Percentiles rank a stretch among this genome's conserved stretches.
phyloP scores from a whole-genome alignment of 2,797 vertebrate genomes.

The Sphenopsis melanotis region DNA sequence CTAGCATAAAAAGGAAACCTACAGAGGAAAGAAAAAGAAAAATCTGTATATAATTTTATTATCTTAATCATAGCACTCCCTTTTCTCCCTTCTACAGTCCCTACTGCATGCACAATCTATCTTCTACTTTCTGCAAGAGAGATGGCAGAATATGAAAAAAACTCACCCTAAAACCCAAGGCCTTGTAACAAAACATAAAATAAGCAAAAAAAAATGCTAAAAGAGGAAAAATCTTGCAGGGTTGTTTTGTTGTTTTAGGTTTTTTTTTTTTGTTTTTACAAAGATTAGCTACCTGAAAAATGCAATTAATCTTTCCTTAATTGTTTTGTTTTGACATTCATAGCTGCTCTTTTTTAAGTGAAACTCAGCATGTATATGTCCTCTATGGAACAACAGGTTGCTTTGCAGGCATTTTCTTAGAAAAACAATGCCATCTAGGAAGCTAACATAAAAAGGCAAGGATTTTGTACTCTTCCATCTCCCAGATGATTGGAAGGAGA shows the following conservation, averaged over 20 bases:
- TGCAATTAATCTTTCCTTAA: background rate
- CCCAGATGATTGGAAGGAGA: background rate
- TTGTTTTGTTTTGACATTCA: background rate
- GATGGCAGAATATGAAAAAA: background rate
- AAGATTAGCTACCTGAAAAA: background rate
- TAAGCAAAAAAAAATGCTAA: background rate
- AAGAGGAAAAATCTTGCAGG: background rate
- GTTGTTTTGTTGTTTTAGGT: background rate
- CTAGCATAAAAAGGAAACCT: background rate
- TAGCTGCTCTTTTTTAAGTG: background rate
- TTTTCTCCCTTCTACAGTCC: background rate
- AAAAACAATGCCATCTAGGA: background rate
- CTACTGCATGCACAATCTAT: background rate
- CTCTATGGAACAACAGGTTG: background rate
- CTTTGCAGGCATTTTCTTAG: background rate
- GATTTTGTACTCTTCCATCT: background rate
- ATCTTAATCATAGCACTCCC: background rate
- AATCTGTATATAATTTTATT: background rate
- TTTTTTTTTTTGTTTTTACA: background rate
- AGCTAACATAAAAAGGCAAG: background rate
- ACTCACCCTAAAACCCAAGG: background rate
- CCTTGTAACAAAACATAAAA: background rate
- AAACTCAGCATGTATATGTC: background rate
- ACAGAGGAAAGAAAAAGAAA: background rate
- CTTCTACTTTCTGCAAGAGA: background rate